Percentiles rank a stretch among this genome's conserved stretches.
phyloP scores from a whole-genome alignment of 2,797 vertebrate species.

The Hoplostethus mediterraneus region DNA sequence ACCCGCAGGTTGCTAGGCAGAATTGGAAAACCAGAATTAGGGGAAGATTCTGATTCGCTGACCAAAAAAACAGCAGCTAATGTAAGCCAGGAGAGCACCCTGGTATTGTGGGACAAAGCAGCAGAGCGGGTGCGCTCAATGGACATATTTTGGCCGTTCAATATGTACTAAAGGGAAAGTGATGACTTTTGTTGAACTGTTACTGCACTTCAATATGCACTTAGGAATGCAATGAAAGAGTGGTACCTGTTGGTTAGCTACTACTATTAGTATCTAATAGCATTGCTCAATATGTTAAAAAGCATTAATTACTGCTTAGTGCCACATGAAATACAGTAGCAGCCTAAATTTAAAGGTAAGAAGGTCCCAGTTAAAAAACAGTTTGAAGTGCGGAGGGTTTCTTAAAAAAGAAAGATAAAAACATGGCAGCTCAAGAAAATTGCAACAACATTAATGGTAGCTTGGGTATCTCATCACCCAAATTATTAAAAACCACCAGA shows the following conservation, averaged over 20 bases:
- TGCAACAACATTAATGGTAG: slow-evolving; percentile 40
- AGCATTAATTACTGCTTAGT: slow-evolving; percentile 39
- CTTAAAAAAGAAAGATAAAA: slow-evolving; percentile 66
- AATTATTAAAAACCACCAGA: slow-evolving; percentile 62
- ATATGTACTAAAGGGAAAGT: slow-evolving; percentile 62
- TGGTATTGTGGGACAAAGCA: slow-evolving; percentile 24
- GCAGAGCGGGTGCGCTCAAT: slow-evolving; percentile 52
- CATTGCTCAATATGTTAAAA: slow-evolving; percentile 45
- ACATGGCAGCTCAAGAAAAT: slow-evolving; percentile 42
- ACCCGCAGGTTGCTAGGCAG: slow-evolving; percentile 70
- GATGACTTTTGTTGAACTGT: slow-evolving; percentile 63
- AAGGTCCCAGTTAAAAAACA: slow-evolving; percentile 60
- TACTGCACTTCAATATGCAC: slow-evolving; percentile 57
- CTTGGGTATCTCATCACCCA: slow-evolving; percentile 53
- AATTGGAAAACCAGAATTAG: slow-evolving; percentile 58
- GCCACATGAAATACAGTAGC: slow-evolving; percentile 52
- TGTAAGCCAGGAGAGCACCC: slow-evolving; percentile 62
- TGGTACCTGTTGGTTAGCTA: slow-evolving; percentile 53
- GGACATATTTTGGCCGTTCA: slow-evolving; percentile 53
- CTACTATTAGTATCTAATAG: slow-evolving; percentile 47
- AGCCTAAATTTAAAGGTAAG: slow-evolving; percentile 51
- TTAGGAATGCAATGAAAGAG: slow-evolving; percentile 40
- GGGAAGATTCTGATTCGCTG: slow-evolving; percentile 46
- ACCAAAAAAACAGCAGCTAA: slow-evolving; percentile 59
- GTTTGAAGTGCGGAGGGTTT: slow-evolving; percentile 74